Evolutionary conservation across 2,888 invertebrate species (phyloP).

Genomic region (Andricus curvator): DNA sequence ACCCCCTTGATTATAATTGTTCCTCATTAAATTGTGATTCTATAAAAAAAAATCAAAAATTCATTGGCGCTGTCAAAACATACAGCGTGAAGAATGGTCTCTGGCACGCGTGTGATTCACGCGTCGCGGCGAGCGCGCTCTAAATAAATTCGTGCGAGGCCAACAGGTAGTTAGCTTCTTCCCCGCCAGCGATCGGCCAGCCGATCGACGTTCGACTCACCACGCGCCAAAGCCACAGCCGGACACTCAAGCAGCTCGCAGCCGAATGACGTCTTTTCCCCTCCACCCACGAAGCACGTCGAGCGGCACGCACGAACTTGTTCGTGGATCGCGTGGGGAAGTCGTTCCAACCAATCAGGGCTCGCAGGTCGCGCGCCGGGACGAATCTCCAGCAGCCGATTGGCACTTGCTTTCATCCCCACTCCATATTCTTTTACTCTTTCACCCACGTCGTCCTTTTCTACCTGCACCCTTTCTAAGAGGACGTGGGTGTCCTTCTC

Average conservation of each 20-base stretch:
- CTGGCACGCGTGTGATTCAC: slow-evolving; percentile 63
- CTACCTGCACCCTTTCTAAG: slow-evolving; percentile 44
- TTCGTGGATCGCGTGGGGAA: slow-evolving; percentile 56
- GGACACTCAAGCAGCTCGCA: slow-evolving; percentile 60
- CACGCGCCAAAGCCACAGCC: slow-evolving; percentile 64
- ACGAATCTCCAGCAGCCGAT: slow-evolving; percentile 75
- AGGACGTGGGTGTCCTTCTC: slow-evolving; percentile 42
- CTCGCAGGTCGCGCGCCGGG: slow-evolving; percentile 65
- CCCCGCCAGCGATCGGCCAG: slow-evolving; percentile 52
- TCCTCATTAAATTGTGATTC: background rate
- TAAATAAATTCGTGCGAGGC: slow-evolving; percentile 67
- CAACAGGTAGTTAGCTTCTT: slow-evolving; percentile 67
- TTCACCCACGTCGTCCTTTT: slow-evolving; percentile 38
- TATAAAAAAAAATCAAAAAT: background rate
- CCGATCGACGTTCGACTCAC: slow-evolving; percentile 66
- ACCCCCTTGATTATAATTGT: background rate
- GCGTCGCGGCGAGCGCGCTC: slow-evolving; percentile 57
- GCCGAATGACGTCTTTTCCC: slow-evolving; percentile 68
- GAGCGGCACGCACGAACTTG: slow-evolving; percentile 69
- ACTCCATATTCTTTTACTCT: slow-evolving; percentile 48
- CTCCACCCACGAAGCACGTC: slow-evolving; percentile 78
- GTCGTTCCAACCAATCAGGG: slow-evolving; percentile 28
- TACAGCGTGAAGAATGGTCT: slow-evolving; percentile 36
- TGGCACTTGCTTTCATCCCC: slow-evolving; percentile 56
- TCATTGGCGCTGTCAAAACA: background rate